Evolutionary conservation across 2,113 vertebrate species (phyloP), one percentile per base, ranked within the genome.

Genomic region (Delphinapterus leucas): DNA sequence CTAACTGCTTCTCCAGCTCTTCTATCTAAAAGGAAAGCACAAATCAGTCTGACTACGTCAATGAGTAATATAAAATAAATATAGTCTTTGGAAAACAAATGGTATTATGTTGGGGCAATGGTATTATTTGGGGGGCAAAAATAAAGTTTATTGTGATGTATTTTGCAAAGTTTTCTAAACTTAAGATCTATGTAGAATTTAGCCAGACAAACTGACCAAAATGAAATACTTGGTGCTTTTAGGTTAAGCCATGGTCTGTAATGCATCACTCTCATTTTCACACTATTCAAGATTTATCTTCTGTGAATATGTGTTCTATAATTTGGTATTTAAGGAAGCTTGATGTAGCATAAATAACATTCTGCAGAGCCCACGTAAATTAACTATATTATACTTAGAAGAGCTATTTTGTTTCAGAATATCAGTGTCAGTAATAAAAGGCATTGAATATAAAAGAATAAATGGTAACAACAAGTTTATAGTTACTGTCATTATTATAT

Each of bases 1-100:
- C 94, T 44, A 99, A 96, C 92, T 98, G 97, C 77, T 99, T 98
- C 95, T 99, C 98, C 87, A 99, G 96, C 60, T 97, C 98, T 96
- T 97, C 80, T 73, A 99, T 98, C 99, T 99, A 94, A 41, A 96
- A 89, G 33, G 92, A 93, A 87, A 92, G 81, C 14, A 97, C 20
- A 97, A 41, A 85, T 67, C 11, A 68, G 21, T 15, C 55, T 11
- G 55, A 60, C 31, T 23, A 28, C 10, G 4, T 47, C 36, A 38
- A 44, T 76, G 73, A 61, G 2, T 2, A 61, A 85, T 13, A 88
- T 9, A 36, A 83, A 77, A 93, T 18, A 85, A 70, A 60, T 6
- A 90, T 1, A 74, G 92, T 61, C 79, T 93, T 58, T 6, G 20
- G 47, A 84, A 90, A 90, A 55, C n/a, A 88, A 74, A 36, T 5